Evolutionary conservation across 2,113 vertebrate species (phyloP).

Genomic region (Thinocorus orbignyianus): DNA sequence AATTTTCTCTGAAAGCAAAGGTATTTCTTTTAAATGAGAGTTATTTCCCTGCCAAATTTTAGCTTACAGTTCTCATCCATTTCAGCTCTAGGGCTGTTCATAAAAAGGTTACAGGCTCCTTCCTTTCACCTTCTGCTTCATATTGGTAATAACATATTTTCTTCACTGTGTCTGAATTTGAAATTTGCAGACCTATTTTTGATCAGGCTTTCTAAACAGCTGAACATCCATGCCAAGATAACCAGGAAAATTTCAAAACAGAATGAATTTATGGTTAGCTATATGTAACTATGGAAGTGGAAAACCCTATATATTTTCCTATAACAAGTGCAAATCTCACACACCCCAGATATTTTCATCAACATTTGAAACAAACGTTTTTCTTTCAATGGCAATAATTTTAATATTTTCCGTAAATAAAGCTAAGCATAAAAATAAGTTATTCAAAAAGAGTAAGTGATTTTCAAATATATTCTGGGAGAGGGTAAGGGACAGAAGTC

Average conservation of each 20-base stretch:
- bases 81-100: neutral
- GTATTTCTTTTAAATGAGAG: neutral
- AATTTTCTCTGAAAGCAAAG: conserved; percentile 28
- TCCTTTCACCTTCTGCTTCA: neutral
- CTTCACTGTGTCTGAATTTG: neutral
- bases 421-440: neutral
- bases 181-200: neutral
- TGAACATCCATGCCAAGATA: neutral
- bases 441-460: neutral
- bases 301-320: neutral
- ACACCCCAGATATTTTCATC: neutral
- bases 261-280: neutral
- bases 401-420: neutral
- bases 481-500: neutral
- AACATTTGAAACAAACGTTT: neutral
- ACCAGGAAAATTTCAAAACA: neutral
- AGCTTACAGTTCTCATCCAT: neutral
- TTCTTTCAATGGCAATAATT: neutral
- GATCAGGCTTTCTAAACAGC: neutral
- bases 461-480: neutral
- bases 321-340: neutral
- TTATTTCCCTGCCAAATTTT: conserved; percentile 25
- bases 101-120: neutral
- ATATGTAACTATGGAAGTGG: neutral
- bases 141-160: neutral